A percentile compares a stretch with the other conserved stretches of the same genome.
phyloP scores from a whole-genome alignment of 2,888 invertebrate species.

The Mythimna ferrago region DNA sequence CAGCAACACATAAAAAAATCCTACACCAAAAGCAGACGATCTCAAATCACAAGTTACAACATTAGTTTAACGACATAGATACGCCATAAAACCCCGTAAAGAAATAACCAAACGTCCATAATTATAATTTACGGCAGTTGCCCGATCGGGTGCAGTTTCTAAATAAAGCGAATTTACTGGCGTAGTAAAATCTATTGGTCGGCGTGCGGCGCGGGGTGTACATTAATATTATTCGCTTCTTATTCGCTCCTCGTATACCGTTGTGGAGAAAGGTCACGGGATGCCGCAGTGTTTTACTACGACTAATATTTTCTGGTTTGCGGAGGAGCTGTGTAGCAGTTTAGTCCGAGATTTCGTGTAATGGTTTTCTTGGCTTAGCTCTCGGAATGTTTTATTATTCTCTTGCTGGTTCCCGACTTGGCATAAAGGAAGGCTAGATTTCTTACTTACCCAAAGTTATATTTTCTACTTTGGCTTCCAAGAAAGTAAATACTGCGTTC shows the following conservation, averaged over 20 bases:
- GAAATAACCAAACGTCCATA: conserved; percentile 50
- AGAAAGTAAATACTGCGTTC: conserved; percentile 11
- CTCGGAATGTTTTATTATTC: conserved; percentile 47
- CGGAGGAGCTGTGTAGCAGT: conserved; percentile 31
- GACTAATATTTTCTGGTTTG: conserved; percentile 54
- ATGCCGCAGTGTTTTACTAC: conserved; percentile 41
- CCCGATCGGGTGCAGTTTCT: conserved; percentile 58
- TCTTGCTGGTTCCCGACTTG: conserved; percentile 28
- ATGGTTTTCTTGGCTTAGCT: conserved; percentile 48
- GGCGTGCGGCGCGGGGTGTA: conserved; percentile 56
- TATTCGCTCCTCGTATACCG: conserved; percentile 44
- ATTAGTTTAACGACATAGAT: conserved; percentile 46
- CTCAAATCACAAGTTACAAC: conserved; percentile 52
- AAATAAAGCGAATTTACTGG: conserved; percentile 71
- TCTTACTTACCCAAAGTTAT: conserved; percentile 14
- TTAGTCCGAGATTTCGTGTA: conserved; percentile 37
- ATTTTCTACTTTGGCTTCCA: conserved; percentile 25
- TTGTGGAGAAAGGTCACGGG: conserved; percentile 44
- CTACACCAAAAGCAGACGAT: conserved; percentile 36
- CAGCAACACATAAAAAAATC: conserved; percentile 39
- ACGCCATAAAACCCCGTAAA: conserved; percentile 52
- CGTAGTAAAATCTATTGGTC: conserved; percentile 72
- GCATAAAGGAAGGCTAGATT: conserved; percentile 31
- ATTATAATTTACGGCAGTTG: conserved; percentile 50
- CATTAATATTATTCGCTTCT: conserved; percentile 65